Percentiles rank a stretch among this genome's conserved stretches.
These are phyloP conservation scores for Galeopterus variegatus DNA, from an alignment of 2,113 vertebrate genomes.

Conservation along the genomic window DNA sequence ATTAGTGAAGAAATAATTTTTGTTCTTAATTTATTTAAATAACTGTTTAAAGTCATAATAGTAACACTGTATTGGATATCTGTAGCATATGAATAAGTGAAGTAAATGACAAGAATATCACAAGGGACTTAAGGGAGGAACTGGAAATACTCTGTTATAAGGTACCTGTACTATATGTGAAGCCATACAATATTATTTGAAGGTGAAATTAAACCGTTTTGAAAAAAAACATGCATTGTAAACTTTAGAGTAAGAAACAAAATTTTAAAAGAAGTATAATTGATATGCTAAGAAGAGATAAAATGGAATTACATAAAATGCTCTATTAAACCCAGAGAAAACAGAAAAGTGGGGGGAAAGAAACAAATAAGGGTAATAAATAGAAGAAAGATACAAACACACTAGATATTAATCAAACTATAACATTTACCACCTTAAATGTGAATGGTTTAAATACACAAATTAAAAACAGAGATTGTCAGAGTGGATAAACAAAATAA, in stretches of 20 bases:
- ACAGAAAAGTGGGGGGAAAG: neutral
- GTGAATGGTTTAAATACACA: neutral
- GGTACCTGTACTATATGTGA: neutral
- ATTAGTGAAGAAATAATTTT: neutral
- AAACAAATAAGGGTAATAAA: neutral
- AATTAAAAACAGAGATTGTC: neutral
- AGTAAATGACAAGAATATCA: neutral
- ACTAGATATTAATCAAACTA: neutral
- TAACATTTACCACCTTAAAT: constrained; percentile 1
- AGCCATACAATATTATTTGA: neutral
- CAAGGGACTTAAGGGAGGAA: neutral
- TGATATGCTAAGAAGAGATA: neutral
- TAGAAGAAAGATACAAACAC: neutral
- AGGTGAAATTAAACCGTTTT: neutral
- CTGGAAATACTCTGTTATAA: neutral
- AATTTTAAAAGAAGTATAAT: neutral
- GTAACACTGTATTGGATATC: neutral
- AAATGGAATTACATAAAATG: neutral
- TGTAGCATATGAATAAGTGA: neutral
- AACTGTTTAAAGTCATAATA: neutral
- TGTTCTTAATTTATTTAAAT: neutral
- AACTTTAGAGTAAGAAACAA: neutral
- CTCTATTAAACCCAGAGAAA: neutral
- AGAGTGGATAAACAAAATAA: neutral
- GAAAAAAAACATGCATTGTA: neutral